phyloP scores from a whole-genome alignment of 2,888 invertebrate genomes.

The Lissocephala sabroskyi region DNA sequence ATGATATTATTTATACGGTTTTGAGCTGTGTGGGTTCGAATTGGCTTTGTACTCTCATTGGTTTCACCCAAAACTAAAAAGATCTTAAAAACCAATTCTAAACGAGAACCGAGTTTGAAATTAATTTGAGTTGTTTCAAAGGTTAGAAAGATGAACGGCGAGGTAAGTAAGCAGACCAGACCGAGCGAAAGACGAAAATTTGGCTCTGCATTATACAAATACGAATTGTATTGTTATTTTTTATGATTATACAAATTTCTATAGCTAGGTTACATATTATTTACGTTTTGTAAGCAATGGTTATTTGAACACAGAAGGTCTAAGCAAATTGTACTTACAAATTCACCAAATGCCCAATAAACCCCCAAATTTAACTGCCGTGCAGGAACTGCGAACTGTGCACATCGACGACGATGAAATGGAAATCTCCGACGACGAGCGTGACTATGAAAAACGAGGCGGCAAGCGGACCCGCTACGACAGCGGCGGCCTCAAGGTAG shows the following conservation, averaged over 20 bases:
- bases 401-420: conserved; percentile 84
- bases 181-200: conserved; percentile 34
- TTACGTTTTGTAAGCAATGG: conserved; percentile 33
- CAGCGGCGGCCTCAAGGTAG: conserved; percentile 69
- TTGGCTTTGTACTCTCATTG: conserved; percentile 40
- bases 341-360: too few species aligned
- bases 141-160: conserved; percentile 27
- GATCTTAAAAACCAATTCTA: conserved; percentile 17
- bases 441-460: conserved; percentile 72
- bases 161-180: conserved; percentile 51
- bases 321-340: too few species aligned
- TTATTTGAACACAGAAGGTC: conserved; percentile 7
- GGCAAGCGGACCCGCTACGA: conserved; percentile 71
- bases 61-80: conserved; percentile 38
- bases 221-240: not conserved
- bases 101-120: not conserved
- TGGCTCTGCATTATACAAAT: conserved; percentile 35
- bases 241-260: conserved; percentile 29
- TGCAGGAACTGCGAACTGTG: conserved; percentile 70
- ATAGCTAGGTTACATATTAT: conserved; percentile 44
- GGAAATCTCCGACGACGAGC: conserved; percentile 88
- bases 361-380: conserved; percentile 44
- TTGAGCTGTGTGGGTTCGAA: too few species aligned
- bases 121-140: conserved; percentile 14
- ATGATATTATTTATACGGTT: too few species aligned